Conservation (phyloP, 2,797 vertebrate genomes). For the Pitangus sulphuratus region DNA sequence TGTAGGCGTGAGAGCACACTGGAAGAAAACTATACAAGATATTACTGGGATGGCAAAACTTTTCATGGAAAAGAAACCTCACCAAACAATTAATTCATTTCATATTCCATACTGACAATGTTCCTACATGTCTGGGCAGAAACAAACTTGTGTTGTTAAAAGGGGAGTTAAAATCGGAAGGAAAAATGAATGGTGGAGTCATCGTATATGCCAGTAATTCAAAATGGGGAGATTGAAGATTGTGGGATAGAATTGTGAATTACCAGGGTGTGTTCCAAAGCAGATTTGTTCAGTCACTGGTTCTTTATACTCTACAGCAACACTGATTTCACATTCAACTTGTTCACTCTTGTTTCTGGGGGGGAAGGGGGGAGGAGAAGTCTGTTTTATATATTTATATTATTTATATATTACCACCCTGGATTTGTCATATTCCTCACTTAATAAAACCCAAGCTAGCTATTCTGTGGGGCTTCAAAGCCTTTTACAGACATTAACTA, state of each 20-base stretch:
- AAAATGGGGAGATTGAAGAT: constrained; percentile 39
- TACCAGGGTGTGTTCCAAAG: constrained; percentile 50
- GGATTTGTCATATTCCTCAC: not conserved
- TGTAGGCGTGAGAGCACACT: not conserved
- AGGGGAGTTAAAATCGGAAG: constrained; percentile 42
- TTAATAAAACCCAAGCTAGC: not conserved
- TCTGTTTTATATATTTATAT: not conserved
- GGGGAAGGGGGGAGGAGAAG: not conserved
- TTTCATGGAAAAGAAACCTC: not conserved
- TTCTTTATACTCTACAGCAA: constrained; percentile 8
- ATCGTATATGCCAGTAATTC: constrained; percentile 46
- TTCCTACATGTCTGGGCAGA: constrained; percentile 62
- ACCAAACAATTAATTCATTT: constrained; percentile 34
- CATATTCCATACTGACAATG: constrained; percentile 19
- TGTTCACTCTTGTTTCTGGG: constrained; percentile 27
- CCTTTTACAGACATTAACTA: not conserved
- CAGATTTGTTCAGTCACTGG: constrained; percentile 50
- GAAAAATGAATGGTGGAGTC: not conserved
- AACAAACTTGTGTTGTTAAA: constrained; percentile 33
- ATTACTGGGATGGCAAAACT: not conserved
- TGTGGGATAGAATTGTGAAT: constrained; percentile 52
- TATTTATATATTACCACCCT: not conserved
- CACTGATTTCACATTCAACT: not conserved
- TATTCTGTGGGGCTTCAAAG: not conserved
- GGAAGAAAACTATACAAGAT: not conserved